A percentile compares a stretch with the other conserved stretches of the same genome.
Evolutionary conservation across 1,140 invertebrate genomes (phyloP).

Genomic region (Euura saliciscinereae): DNA sequence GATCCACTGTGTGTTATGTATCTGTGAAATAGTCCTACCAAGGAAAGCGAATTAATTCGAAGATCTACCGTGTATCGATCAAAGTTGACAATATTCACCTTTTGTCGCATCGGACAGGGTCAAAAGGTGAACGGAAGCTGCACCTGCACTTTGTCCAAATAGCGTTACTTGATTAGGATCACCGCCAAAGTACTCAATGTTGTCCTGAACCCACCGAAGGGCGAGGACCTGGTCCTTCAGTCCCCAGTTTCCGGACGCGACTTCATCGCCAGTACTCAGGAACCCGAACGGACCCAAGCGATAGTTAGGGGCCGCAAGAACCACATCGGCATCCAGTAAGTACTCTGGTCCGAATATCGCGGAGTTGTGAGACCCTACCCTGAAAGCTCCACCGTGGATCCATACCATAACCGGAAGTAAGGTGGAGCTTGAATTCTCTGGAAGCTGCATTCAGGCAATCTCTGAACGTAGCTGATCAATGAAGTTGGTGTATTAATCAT

Average conservation of each 20-base stretch:
- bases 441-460: not conserved
- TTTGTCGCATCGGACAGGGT: slow-evolving; percentile 58
- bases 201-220: slow-evolving; percentile 55
- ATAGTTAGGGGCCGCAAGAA: slow-evolving; percentile 65
- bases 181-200: slow-evolving; percentile 46
- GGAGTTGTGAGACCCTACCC: slow-evolving; percentile 44
- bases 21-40: not conserved
- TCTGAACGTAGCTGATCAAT: too few species aligned
- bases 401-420: slow-evolving; percentile 58
- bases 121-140: slow-evolving; percentile 52
- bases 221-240: slow-evolving; percentile 60
- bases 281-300: slow-evolving; percentile 64
- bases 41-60: not conserved
- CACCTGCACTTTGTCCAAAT: slow-evolving; percentile 39
- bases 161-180: slow-evolving; percentile 42
- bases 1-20: not conserved
- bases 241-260: slow-evolving; percentile 54
- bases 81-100: slow-evolving; percentile 22
- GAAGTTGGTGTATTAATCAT: too few species aligned
- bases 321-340: slow-evolving; percentile 62
- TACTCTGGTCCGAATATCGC: slow-evolving; percentile 55
- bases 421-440: slow-evolving; percentile 8
- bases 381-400: slow-evolving; percentile 60
- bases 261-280: slow-evolving; percentile 51
- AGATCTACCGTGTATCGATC: not conserved